phyloP scores from a whole-genome alignment of 2,113 vertebrate species.

The Zosterops japonicus region DNA sequence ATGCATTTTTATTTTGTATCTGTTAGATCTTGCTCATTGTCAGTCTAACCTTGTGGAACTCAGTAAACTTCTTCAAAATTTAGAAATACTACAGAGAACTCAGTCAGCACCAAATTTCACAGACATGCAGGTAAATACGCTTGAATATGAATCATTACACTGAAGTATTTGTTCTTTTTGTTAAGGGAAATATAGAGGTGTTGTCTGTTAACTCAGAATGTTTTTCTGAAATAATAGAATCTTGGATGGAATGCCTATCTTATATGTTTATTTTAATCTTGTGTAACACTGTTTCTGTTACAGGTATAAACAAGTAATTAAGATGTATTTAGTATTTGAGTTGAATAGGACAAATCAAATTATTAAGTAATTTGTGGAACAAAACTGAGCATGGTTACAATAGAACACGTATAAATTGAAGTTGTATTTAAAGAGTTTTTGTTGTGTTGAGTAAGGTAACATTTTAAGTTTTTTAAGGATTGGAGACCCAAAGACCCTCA shows the following conservation, averaged over 20 bases:
- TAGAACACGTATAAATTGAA: background rate
- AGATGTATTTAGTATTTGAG: background rate
- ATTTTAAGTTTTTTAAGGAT: slow-evolving; percentile 17
- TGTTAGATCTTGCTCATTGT: slow-evolving; percentile 92
- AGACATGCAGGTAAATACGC: slow-evolving; percentile 85
- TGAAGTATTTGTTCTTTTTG: background rate
- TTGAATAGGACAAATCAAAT: background rate
- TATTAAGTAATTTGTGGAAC: background rate
- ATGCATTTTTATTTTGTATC: slow-evolving; percentile 21
- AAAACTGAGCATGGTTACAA: background rate
- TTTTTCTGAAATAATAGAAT: background rate
- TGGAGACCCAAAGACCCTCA: background rate
- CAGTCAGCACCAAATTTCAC: slow-evolving; percentile 97
- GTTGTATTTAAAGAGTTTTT: background rate
- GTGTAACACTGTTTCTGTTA: background rate
- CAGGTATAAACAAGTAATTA: background rate
- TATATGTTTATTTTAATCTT: background rate
- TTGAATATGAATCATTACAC: background rate
- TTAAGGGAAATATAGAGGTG: background rate
- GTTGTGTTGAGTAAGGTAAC: background rate
- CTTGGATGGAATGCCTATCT: background rate
- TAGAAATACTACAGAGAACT: slow-evolving; percentile 98
- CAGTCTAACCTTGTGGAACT: slow-evolving; percentile 95
- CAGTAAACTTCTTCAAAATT: slow-evolving; percentile 92
- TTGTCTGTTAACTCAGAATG: background rate